A percentile compares a stretch with the other conserved stretches of the same genome.
Conservation (phyloP, 2,113 vertebrate species). For the Gasterosteus nipponicus region DNA sequence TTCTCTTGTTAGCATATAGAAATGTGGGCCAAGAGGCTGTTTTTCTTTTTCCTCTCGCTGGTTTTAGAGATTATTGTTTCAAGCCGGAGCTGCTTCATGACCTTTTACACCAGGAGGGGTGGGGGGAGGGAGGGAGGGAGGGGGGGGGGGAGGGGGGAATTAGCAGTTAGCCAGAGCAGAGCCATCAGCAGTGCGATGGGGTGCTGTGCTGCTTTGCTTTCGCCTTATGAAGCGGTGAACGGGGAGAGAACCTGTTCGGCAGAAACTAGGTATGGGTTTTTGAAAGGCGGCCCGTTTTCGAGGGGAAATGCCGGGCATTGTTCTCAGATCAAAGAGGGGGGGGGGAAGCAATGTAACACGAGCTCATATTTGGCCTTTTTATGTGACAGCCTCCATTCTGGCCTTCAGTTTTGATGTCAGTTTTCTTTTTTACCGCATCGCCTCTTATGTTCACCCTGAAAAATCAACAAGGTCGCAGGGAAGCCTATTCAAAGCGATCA, state of each 20-base stretch:
- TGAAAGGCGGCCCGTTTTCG: constrained; percentile 35
- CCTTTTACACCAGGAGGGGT: constrained; percentile 57
- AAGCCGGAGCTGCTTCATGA: constrained; percentile 38
- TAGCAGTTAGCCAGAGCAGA: constrained; percentile 51
- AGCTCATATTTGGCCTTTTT: constrained; percentile 66
- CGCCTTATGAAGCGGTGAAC: constrained; percentile 8
- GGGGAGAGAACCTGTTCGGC: constrained; percentile 58
- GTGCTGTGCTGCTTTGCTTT: constrained; percentile 28
- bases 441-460: constrained; percentile 13
- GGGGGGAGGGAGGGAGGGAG: too few species aligned
- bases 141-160: constrained; percentile 39
- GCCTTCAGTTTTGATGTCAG: constrained; percentile 57
- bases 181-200: constrained; percentile 52
- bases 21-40: constrained; percentile 53
- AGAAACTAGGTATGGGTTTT: constrained; percentile 38
- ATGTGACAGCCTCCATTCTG: constrained; percentile 62
- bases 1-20: constrained; percentile 51
- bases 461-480: constrained; percentile 34
- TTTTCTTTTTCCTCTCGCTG: not conserved
- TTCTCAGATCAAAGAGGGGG: constrained; percentile 66
- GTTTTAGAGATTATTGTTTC: constrained; percentile 56
- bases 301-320: constrained; percentile 56
- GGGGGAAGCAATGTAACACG: constrained; percentile 58
- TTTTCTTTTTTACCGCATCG: not conserved
- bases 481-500: constrained; percentile 35